Conservation (phyloP, 2,113 vertebrate genomes). For the Sinocyclocheilus anophthalmus region DNA sequence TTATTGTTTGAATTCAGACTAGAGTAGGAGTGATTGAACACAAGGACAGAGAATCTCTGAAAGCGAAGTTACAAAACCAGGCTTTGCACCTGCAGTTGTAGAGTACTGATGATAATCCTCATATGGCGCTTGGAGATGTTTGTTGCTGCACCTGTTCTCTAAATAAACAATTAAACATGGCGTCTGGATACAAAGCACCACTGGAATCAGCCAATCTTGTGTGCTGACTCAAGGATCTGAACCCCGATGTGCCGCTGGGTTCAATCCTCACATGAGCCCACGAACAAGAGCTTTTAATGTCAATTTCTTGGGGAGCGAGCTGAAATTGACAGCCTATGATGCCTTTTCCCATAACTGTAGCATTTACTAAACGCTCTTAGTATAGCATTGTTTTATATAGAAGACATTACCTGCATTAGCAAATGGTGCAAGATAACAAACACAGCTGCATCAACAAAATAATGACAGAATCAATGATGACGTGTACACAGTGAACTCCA, state of each 20-base stretch:
- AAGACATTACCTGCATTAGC: neutral
- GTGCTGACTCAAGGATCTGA: conserved; percentile 63
- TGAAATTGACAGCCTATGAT: neutral
- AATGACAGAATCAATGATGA: neutral
- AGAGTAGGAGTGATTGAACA: neutral
- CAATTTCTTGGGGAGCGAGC: neutral
- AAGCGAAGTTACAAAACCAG: neutral
- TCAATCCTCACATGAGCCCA: conserved; percentile 34
- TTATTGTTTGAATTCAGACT: neutral
- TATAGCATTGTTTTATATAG: neutral
- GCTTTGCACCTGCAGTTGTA: conserved; percentile 39
- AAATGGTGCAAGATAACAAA: neutral
- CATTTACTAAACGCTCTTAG: conserved; percentile 8
- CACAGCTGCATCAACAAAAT: neutral
- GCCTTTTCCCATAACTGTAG: neutral
- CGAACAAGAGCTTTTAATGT: conserved; percentile 1
- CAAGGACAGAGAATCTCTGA: neutral
- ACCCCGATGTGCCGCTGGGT: conserved; percentile 13
- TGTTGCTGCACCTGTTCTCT: conserved; percentile 41
- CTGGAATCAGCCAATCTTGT: conserved; percentile 64
- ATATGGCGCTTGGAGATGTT: conserved; percentile 44
- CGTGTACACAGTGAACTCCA: neutral
- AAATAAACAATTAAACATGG: conserved; percentile 65
- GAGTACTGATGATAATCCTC: conserved; percentile 56
- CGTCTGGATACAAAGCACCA: conserved; percentile 37